Conservation (phyloP, 2,113 vertebrate species). For the Nibea coibor region DNA sequence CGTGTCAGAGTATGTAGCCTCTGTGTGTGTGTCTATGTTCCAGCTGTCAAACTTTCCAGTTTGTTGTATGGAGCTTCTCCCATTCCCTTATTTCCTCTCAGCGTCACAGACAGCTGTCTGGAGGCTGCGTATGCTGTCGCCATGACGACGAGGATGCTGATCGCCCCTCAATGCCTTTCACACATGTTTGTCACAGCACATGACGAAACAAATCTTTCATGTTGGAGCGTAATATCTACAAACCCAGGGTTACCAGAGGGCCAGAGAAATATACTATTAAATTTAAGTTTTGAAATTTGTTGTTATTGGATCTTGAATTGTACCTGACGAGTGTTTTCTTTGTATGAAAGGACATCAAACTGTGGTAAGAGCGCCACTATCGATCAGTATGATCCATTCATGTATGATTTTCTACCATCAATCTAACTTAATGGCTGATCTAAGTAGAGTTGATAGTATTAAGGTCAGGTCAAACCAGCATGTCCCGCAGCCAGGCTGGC, state of each 20-base stretch:
- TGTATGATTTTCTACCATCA: background rate
- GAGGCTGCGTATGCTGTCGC: background rate
- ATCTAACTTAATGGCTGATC: background rate
- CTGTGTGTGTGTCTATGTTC: background rate
- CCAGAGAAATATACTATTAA: background rate
- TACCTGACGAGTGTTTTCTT: background rate
- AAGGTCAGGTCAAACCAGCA: background rate
- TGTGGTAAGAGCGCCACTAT: background rate
- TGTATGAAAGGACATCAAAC: constrained; percentile 5
- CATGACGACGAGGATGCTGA: constrained; percentile 29
- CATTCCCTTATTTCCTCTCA: constrained; percentile 27
- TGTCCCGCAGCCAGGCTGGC: background rate
- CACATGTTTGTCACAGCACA: constrained; percentile 20
- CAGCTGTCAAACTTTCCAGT: constrained; percentile 48
- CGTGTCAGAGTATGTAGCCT: background rate
- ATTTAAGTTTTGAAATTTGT: constrained; percentile 14
- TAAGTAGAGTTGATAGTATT: background rate
- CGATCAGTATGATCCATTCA: background rate
- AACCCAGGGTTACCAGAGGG: constrained; percentile 24
- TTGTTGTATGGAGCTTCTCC: background rate
- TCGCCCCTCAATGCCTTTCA: constrained; percentile 11
- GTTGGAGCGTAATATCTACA: background rate
- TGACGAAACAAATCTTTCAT: constrained; percentile 11
- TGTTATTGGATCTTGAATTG: constrained; percentile 12
- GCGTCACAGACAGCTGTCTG: constrained; percentile 22